Percentiles rank a stretch among this genome's conserved stretches.
phyloP scores from a whole-genome alignment of 2,888 invertebrate species.

The Phortica magna region DNA sequence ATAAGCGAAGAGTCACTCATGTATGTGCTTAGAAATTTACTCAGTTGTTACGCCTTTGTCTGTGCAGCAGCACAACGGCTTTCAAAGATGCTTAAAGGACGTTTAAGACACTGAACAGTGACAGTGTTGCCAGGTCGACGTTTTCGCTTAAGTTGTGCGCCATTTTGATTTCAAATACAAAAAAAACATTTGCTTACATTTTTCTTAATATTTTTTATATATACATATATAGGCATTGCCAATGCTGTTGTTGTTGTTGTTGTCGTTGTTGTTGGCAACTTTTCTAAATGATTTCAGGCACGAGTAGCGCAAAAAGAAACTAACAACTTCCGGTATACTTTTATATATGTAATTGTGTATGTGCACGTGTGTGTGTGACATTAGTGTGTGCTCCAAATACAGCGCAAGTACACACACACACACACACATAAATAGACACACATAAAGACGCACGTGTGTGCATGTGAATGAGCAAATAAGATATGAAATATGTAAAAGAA shows the following conservation, averaged over 20 bases:
- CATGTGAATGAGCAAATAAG: background rate
- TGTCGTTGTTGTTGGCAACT: background rate
- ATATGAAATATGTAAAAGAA: background rate
- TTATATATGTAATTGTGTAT: background rate
- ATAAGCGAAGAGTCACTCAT: no score
- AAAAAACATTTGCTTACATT: background rate
- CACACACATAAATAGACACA: background rate
- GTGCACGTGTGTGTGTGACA: background rate
- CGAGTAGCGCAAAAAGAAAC: background rate
- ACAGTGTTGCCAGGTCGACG: no score
- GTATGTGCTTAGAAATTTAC: no score
- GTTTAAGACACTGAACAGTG: no score
- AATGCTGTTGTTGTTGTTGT: background rate
- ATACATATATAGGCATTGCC: background rate
- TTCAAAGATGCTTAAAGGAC: no score
- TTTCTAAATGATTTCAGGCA: background rate
- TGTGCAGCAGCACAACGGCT: no score
- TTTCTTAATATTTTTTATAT: background rate
- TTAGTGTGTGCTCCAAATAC: background rate
- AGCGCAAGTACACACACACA: background rate
- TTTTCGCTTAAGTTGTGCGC: no score
- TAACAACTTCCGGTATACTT: conserved; percentile 14
- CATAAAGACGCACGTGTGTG: background rate
- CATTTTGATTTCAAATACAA: no score
- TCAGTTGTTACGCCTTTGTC: no score